Conservation (phyloP, 2,888 invertebrate species). For the Limnephilus lunatus region DNA sequence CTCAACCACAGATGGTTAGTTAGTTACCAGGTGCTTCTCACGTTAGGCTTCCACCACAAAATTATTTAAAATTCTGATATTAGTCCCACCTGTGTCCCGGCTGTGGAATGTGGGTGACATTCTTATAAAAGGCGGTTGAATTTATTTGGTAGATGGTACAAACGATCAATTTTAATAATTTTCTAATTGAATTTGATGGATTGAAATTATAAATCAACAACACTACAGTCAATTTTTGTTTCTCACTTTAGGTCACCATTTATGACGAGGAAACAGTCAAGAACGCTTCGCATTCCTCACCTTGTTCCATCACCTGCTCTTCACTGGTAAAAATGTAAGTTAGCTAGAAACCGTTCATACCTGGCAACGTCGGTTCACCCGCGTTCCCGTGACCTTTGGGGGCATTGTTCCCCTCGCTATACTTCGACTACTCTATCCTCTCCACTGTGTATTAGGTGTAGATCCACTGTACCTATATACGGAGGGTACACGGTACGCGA, state of each 20-base stretch:
- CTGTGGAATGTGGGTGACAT: too few relatives aligned
- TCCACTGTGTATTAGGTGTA: not conserved
- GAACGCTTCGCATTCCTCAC: not conserved
- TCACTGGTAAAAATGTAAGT: not conserved
- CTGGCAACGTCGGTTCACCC: conserved; percentile 64
- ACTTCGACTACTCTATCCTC: not conserved
- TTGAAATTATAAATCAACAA: not conserved
- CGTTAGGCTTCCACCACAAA: too few relatives aligned
- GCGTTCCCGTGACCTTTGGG: conserved; percentile 70
- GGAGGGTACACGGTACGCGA: not conserved
- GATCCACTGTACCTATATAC: not conserved
- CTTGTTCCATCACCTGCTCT: too few relatives aligned
- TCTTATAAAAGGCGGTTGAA: too few relatives aligned
- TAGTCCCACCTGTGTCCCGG: too few relatives aligned
- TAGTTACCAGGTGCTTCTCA: too few relatives aligned
- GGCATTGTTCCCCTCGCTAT: conserved; percentile 60
- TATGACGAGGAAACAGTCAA: not conserved
- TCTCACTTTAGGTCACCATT: not conserved
- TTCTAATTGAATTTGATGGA: not conserved
- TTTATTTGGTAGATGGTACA: too few relatives aligned
- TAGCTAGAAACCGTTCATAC: not conserved
- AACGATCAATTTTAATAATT: not conserved
- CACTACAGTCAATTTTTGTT: not conserved
- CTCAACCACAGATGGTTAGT: too few relatives aligned
- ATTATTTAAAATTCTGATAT: too few relatives aligned